Evolutionary conservation across 2,888 invertebrate genomes (phyloP), one percentile per base, ranked within the genome.

Genomic region (Abrostola triplasia): DNA sequence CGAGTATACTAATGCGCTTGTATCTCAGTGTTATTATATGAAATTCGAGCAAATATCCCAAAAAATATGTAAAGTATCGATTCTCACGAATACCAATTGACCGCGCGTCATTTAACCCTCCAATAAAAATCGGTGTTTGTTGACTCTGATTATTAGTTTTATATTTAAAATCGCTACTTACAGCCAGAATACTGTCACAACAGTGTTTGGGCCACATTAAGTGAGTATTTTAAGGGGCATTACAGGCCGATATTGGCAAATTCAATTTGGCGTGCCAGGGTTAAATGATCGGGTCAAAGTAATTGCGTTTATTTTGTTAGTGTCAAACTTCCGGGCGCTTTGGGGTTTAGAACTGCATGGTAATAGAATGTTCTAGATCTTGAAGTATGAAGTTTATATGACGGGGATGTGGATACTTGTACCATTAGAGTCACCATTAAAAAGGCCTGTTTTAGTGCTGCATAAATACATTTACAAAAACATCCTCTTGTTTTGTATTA

Each of bases 181-280:
- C 70, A 59, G 48, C 68, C 70, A 56, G 66, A 76, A 84, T 82
- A 80, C 85, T 87, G 90, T 87, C 89, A 84, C 78, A 81, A 80
- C 75, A 78, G 70, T 70, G 74, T 71, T 67, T 74, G 70, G 72
- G 60, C 69, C 83, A 77, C 89, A 90, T 91, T 87, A 88, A 83
- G 82, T 82, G 64, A 66, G 60, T 73, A 84, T 72, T 90, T 92
- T 89, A 91, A 83, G 82, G 67, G 85, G 81, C 77, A 89, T 90
- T 88, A 88, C 79, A 79, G 58, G 76, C 77, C 70, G 76, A 83
- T 81, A 87, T 82, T 83, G 82, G 75, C 76, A 83, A 84, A 86
- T 85, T 85, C 71, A 87, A 88, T 88, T 87, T 83, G 62, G 73
- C 68, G 70, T 77, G 56, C 73, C 49, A 41, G 72, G 86, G 83